phyloP scores from a whole-genome alignment of 2,797 vertebrate genomes.

The Pterois miles region DNA sequence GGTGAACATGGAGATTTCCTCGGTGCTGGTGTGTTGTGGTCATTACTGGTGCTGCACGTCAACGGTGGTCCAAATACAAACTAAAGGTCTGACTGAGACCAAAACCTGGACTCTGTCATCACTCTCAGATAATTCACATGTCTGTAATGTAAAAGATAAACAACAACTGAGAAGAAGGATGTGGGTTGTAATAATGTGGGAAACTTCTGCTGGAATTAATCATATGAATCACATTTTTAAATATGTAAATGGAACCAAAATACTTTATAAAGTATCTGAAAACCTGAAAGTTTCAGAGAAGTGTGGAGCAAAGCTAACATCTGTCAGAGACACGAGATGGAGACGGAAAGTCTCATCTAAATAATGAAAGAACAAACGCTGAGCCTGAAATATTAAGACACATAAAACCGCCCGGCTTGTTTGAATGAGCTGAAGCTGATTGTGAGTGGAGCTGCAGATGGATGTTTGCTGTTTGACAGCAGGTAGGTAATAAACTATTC shows the following conservation, averaged over 20 bases:
- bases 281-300: not conserved
- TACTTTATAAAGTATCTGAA: not conserved
- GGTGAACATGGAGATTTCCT: not conserved
- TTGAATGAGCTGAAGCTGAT: constrained; percentile 8
- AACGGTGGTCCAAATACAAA: not conserved
- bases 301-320: not conserved
- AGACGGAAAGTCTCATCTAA: not conserved
- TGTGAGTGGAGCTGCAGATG: constrained; percentile 38
- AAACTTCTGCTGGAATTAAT: not conserved
- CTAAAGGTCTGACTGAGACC: not conserved
- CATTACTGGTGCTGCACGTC: not conserved
- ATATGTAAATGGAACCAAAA: not conserved
- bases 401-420: constrained; percentile 12
- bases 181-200: not conserved
- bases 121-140: too few relatives aligned
- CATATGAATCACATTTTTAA: not conserved
- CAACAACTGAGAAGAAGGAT: not conserved
- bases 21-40: not conserved
- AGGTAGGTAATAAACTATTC: constrained; percentile 60
- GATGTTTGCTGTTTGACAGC: constrained; percentile 59
- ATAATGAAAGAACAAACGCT: constrained; percentile 41
- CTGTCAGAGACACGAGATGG: not conserved
- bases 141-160: not conserved
- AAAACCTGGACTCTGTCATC: not conserved
- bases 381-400: constrained; percentile 34